Evolutionary conservation across 2,113 vertebrate genomes (phyloP).

Genomic region (Patagioenas fasciata): DNA sequence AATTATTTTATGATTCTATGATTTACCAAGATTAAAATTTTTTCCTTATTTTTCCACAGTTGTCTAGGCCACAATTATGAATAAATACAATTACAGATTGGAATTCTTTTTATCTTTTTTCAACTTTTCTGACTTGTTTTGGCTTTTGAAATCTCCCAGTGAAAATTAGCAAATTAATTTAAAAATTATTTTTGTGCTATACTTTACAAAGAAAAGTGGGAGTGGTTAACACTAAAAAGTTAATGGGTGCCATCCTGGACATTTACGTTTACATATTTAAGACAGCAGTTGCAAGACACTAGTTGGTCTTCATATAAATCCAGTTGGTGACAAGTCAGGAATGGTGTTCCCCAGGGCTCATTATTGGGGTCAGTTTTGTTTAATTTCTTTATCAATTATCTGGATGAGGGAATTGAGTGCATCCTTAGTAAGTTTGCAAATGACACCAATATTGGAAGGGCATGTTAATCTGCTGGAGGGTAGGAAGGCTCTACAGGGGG

Average conservation of each 20-base stretch:
- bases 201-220: not conserved
- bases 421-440: too few species aligned
- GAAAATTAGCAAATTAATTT: not conserved
- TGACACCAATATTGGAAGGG: too few species aligned
- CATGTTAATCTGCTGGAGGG: too few species aligned
- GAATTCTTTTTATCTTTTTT: not conserved
- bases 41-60: not conserved
- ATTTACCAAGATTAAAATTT: not conserved
- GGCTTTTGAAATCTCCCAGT: not conserved
- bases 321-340: too few species aligned
- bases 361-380: too few species aligned
- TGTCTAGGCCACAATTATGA: not conserved
- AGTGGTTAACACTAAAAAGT: not conserved
- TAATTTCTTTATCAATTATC: too few species aligned
- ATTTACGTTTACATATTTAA: not conserved
- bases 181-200: not conserved
- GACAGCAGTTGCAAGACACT: not conserved
- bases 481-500: too few species aligned
- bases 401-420: too few species aligned
- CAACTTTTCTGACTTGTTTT: not conserved
- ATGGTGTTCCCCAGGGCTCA: too few species aligned
- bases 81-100: not conserved
- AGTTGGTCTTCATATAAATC: not conserved
- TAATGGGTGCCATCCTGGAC: not conserved
- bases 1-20: too few species aligned